phyloP scores from a whole-genome alignment of 1,140 invertebrate species.

The Drosophila asahinai region DNA sequence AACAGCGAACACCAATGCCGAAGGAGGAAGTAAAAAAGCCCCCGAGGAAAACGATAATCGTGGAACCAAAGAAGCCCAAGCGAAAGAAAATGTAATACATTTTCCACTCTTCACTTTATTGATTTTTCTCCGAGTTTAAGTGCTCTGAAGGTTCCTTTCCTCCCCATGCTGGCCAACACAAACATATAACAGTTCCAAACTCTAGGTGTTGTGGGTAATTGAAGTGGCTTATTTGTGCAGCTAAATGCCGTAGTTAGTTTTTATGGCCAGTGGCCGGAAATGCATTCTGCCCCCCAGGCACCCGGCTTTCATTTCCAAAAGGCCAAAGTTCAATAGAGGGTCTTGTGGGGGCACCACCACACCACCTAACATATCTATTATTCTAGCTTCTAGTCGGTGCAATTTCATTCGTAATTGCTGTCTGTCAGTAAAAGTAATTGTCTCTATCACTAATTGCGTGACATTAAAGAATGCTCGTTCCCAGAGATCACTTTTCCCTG shows the following conservation, averaged over 20 bases:
- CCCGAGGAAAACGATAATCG: slow-evolving; percentile 42
- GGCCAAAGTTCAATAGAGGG: slow-evolving; percentile 35
- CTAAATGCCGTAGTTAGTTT: slow-evolving; percentile 19
- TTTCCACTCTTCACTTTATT: slow-evolving; percentile 47
- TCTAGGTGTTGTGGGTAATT: slow-evolving; percentile 10
- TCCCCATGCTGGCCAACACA: not conserved
- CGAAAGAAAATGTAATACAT: slow-evolving; percentile 66
- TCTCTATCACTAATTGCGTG: slow-evolving; percentile 16
- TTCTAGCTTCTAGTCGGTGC: slow-evolving; percentile 16
- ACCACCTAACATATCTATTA: slow-evolving; percentile 13
- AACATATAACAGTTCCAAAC: not conserved
- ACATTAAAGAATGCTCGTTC: slow-evolving; percentile 1
- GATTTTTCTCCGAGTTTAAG: slow-evolving; percentile 51
- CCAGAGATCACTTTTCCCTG: not conserved
- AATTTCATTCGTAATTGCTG: slow-evolving; percentile 35
- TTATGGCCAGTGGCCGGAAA: slow-evolving; percentile 32
- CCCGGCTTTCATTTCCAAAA: slow-evolving; percentile 15
- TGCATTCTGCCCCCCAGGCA: slow-evolving; percentile 13
- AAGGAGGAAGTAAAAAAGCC: slow-evolving; percentile 46
- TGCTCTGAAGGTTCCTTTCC: not conserved
- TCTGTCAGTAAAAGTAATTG: slow-evolving; percentile 10
- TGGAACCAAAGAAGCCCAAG: slow-evolving; percentile 49
- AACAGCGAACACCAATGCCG: slow-evolving; percentile 39
- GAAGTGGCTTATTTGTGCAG: slow-evolving; percentile 2
- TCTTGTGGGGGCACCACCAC: not conserved